Evolutionary conservation across 2,113 vertebrate genomes (phyloP).

Genomic region (Sardina pilchardus): DNA sequence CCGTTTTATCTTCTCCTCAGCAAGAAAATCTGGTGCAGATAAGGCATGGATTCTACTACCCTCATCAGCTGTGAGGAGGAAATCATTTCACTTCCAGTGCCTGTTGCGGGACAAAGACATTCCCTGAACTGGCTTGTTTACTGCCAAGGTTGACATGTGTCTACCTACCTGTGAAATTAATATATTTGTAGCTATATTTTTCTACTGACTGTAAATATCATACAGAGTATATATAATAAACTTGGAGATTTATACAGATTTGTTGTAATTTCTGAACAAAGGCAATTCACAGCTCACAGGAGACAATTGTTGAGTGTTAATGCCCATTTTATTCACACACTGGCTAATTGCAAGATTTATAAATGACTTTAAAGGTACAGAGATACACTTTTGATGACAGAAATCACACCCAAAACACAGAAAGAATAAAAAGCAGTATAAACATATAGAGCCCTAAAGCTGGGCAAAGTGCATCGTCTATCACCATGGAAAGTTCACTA

Average conservation of each 20-base stretch:
- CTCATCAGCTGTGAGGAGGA: neutral
- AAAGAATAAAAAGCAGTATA: no score
- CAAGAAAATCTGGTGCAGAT: neutral
- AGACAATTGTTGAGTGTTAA: no score
- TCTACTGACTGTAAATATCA: slow-evolving; percentile 3
- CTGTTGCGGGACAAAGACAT: neutral
- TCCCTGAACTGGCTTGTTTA: neutral
- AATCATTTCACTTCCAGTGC: neutral
- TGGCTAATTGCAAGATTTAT: no score
- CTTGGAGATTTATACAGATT: neutral
- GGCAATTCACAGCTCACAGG: no score
- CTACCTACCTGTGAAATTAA: neutral
- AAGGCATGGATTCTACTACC: neutral
- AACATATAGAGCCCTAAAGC: no score
- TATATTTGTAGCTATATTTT: slow-evolving; percentile 1
- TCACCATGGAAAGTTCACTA: no score
- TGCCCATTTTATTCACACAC: no score
- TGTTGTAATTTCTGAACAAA: no score
- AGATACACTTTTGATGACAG: no score
- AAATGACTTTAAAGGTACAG: no score
- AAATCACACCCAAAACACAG: no score
- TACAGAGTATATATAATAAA: neutral
- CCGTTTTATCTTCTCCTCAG: neutral
- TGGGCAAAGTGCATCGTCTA: no score
- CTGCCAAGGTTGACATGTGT: neutral